Percentiles rank a stretch among this genome's conserved stretches.
Evolutionary conservation across 2,888 invertebrate species (phyloP).

Genomic region (Himalopsyche tibetana): DNA sequence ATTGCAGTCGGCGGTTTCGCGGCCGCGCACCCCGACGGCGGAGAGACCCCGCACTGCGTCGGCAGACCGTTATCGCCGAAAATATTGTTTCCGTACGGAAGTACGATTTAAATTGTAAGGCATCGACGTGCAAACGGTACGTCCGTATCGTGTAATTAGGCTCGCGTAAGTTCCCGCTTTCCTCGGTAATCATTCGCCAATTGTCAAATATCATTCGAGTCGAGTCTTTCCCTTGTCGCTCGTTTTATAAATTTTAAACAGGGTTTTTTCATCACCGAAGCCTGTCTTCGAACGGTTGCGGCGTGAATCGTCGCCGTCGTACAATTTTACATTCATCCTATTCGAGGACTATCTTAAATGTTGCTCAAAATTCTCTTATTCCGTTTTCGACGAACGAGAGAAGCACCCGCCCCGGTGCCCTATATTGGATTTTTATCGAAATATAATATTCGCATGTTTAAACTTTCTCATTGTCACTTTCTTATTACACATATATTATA

Average conservation of each 20-base stretch:
- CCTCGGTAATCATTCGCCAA: constrained; percentile 32
- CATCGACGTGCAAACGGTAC: not conserved
- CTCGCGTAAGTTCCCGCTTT: constrained; percentile 18
- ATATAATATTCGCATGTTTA: constrained; percentile 52
- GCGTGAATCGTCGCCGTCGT: no score
- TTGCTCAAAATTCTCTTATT: constrained; percentile 41
- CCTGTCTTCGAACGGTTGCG: no score
- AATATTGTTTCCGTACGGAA: not conserved
- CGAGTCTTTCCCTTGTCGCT: constrained; percentile 3
- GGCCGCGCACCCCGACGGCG: not conserved
- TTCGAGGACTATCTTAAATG: constrained; percentile 1
- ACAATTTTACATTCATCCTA: no score
- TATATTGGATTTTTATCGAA: constrained; percentile 62
- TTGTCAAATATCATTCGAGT: constrained; percentile 31
- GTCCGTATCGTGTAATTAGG: not conserved
- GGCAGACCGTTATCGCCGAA: not conserved
- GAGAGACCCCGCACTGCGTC: not conserved
- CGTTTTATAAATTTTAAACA: constrained; percentile 3
- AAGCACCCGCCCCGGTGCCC: constrained; percentile 54
- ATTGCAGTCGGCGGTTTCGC: not conserved
- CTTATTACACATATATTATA: constrained; percentile 53
- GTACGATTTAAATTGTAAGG: not conserved
- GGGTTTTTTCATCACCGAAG: constrained; percentile 6
- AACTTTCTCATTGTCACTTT: constrained; percentile 60
- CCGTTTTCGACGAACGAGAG: not conserved